phyloP scores from a whole-genome alignment of 1,140 invertebrate species.

The Drosophila busckii region DNA sequence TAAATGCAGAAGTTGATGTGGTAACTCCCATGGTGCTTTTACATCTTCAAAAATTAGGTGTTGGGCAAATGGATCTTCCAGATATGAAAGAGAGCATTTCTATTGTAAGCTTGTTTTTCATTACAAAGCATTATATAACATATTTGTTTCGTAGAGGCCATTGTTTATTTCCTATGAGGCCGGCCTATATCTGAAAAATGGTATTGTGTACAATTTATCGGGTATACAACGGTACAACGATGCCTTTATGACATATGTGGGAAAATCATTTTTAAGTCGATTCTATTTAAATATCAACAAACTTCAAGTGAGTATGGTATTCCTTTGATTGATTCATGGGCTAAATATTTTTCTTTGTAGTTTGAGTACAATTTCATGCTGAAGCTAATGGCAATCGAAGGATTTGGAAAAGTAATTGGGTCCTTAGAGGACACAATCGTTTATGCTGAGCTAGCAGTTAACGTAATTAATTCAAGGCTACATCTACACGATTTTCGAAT shows the following conservation, averaged over 20 bases:
- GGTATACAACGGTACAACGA: constrained; percentile 50
- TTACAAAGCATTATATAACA: neutral
- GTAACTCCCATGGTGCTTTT: constrained; percentile 61
- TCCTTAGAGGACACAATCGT: constrained; percentile 58
- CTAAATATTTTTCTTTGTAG: constrained; percentile 37
- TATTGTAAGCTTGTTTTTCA: constrained; percentile 15
- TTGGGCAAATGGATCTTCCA: constrained; percentile 60
- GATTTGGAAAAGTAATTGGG: constrained; percentile 62
- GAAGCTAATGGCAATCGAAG: constrained; percentile 59
- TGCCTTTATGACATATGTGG: constrained; percentile 67
- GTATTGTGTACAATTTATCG: constrained; percentile 63
- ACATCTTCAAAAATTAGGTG: constrained; percentile 55
- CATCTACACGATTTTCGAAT: constrained; percentile 65
- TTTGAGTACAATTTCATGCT: constrained; percentile 64
- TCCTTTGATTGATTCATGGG: too few species aligned
- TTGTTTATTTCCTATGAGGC: constrained; percentile 59
- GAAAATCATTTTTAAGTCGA: constrained; percentile 56
- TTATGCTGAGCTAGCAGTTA: constrained; percentile 55
- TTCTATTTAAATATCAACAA: constrained; percentile 65
- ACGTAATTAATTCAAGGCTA: constrained; percentile 43
- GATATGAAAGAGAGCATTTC: constrained; percentile 60
- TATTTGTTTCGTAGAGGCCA: constrained; percentile 41
- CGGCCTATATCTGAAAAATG: constrained; percentile 52
- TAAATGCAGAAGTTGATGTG: constrained; percentile 68
- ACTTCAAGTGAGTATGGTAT: constrained; percentile 42